Conservation (phyloP, 30 jellyfish, hydroid and myxozoan genomes). For the Sanderia malayensis region DNA sequence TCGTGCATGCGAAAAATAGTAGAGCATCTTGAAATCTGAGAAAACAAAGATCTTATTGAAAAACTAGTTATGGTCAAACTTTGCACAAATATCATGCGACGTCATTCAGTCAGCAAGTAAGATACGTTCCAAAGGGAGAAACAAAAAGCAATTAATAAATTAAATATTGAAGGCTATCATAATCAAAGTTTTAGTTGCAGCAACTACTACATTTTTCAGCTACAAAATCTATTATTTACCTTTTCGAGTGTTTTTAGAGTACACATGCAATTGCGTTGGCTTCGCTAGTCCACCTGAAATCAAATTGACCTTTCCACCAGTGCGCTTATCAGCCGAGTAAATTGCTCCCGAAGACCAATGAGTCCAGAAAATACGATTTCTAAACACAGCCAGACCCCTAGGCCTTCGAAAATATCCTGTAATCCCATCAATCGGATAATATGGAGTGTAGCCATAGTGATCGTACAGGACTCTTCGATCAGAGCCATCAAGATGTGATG, state of each 20-base stretch:
- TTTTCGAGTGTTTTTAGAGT: constrained; percentile 23
- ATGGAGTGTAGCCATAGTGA: constrained; percentile 36
- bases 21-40: constrained; percentile 41
- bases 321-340: constrained; percentile 51
- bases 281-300: constrained; percentile 25
- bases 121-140: too few species aligned
- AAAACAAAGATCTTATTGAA: too few species aligned
- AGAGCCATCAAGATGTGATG: constrained; percentile 37
- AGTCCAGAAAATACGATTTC: constrained; percentile 83
- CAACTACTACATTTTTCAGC: too few species aligned
- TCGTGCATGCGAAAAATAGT: constrained; percentile 48
- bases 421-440: constrained; percentile 25
- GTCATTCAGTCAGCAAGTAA: too few species aligned
- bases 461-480: constrained; percentile 48
- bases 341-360: constrained; percentile 78
- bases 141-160: too few species aligned
- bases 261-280: constrained; percentile 59
- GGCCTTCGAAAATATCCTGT: constrained; percentile 60
- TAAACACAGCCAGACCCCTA: constrained; percentile 72
- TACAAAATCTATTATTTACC: too few species aligned
- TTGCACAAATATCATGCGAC: too few species aligned
- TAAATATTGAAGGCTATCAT: too few species aligned
- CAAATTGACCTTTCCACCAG: constrained; percentile 47
- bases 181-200: too few species aligned
- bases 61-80: too few species aligned